A percentile compares a stretch with the other conserved stretches of the same genome.
Evolutionary conservation across 2,888 invertebrate genomes (phyloP).

Genomic region (Teleiodes luculella): DNA sequence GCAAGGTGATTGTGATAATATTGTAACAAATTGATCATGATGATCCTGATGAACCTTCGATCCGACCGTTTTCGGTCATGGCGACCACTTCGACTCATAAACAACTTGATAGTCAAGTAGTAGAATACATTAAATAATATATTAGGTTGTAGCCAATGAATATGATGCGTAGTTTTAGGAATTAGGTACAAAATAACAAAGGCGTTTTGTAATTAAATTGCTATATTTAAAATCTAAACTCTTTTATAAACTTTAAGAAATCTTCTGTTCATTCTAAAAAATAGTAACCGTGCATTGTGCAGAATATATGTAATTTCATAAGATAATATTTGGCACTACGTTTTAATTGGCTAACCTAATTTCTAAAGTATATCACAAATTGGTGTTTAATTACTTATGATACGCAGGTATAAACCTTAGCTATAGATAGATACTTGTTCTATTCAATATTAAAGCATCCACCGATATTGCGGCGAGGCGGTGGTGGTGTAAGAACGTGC

Average conservation of each 20-base stretch:
- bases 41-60: no score
- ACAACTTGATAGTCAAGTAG: no score
- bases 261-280: conserved; percentile 20
- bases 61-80: no score
- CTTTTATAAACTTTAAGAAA: conserved; percentile 8
- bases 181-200: no score
- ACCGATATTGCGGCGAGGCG: not conserved
- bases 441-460: not conserved
- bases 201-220: no score
- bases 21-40: no score
- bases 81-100: no score
- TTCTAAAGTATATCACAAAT: conserved; percentile 6
- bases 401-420: not conserved
- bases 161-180: no score
- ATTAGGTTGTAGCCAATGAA: no score
- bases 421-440: no score
- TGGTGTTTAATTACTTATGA: not conserved
- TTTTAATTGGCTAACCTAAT: not conserved
- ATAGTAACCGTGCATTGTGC: conserved; percentile 23
- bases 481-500: not conserved
- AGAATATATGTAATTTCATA: conserved; percentile 9
- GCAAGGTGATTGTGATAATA: no score
- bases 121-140: no score
- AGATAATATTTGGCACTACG: conserved; percentile 11
- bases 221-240: not conserved